These are phyloP conservation scores for Asteroscopus sphinx DNA, from an alignment of 2,888 invertebrate species.

Conservation along the genomic window DNA sequence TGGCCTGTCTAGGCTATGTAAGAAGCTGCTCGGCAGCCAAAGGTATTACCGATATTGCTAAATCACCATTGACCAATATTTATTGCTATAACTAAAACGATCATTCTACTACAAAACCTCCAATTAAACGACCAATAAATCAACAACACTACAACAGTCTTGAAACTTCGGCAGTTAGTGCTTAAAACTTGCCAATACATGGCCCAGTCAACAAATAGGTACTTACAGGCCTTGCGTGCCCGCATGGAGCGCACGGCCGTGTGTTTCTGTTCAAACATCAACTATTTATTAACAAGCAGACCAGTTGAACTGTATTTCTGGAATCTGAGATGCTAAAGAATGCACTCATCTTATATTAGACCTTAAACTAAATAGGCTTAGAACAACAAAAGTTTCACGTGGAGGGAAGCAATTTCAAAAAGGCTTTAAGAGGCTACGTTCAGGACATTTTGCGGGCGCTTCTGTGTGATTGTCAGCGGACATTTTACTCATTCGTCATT, in stretches of 20 bases:
- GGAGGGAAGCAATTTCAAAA: no score
- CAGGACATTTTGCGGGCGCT: no score
- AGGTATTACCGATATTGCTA: no score
- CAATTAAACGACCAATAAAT: constrained; percentile 27
- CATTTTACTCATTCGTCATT: no score
- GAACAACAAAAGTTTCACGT: no score
- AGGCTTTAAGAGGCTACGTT: no score
- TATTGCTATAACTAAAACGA: background rate
- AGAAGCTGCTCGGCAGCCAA: no score
- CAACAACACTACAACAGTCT: constrained; percentile 20
- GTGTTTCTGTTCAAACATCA: constrained; percentile 1
- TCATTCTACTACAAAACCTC: background rate
- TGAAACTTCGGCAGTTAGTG: constrained; percentile 28
- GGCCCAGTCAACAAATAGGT: constrained; percentile 2
- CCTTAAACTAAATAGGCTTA: no score
- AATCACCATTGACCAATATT: no score
- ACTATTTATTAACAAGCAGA: constrained; percentile 18
- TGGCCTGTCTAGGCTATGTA: no score
- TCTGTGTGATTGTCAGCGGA: no score
- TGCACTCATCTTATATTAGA: no score
- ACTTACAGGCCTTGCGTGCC: background rate
- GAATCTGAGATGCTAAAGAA: background rate
- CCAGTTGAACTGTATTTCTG: constrained; percentile 2
- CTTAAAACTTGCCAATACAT: constrained; percentile 23
- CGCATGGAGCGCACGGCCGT: constrained; percentile 4